Percentiles rank a stretch among this genome's conserved stretches.
These are phyloP conservation scores for Notarius quadriscutis DNA, from an alignment of 2,113 vertebrate species.

Conservation along the genomic window DNA sequence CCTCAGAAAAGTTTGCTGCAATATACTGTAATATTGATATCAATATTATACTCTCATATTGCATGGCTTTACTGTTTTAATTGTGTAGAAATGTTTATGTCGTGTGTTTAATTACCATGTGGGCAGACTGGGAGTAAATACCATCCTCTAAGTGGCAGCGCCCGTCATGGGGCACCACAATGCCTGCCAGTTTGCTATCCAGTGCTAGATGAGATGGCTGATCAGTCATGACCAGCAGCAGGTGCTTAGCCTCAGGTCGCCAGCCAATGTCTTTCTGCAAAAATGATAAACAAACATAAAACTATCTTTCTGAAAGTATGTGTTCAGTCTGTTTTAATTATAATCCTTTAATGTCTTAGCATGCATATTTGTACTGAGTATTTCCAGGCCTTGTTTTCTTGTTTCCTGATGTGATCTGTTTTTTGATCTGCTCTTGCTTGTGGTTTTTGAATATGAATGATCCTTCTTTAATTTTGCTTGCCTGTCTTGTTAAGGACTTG, in stretches of 20 bases:
- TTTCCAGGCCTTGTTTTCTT: not conserved
- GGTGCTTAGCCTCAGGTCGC: constrained; percentile 89
- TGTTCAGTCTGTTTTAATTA: not conserved
- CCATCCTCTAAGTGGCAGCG: constrained; percentile 92
- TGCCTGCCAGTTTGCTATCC: constrained; percentile 93
- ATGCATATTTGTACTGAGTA: not conserved
- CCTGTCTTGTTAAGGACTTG: not conserved
- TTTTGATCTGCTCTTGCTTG: not conserved
- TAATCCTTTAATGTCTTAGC: not conserved
- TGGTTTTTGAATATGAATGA: not conserved
- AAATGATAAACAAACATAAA: constrained; percentile 23
- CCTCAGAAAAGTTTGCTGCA: not conserved
- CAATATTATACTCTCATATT: not conserved
- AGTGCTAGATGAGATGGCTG: constrained; percentile 95
- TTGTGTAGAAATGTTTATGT: not conserved
- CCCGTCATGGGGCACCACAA: constrained; percentile 91
- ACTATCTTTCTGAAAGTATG: not conserved
- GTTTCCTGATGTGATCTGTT: not conserved
- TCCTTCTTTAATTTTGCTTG: not conserved
- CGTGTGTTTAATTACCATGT: constrained; percentile 80
- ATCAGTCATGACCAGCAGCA: constrained; percentile 96
- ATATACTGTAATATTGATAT: not conserved
- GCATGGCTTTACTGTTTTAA: not conserved
- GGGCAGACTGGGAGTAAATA: constrained; percentile 83
- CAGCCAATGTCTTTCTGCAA: constrained; percentile 88